A percentile compares a stretch with the other conserved stretches of the same genome.
Evolutionary conservation across 2,888 invertebrate species (phyloP).

Genomic region (Agonopterix heracliana): DNA sequence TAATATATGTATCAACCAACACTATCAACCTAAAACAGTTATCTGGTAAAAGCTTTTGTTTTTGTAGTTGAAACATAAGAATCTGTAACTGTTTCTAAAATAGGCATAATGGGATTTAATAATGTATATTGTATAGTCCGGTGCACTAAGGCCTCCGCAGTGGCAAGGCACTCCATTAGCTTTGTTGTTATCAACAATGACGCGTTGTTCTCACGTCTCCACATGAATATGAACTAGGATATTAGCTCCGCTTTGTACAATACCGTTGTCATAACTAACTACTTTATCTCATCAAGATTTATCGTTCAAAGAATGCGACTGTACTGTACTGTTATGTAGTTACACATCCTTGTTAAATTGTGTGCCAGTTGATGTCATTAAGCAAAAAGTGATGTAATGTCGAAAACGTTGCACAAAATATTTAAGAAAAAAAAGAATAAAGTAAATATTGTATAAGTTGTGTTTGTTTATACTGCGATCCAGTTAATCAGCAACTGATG

Average conservation of each 20-base stretch:
- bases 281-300: constrained; percentile 38
- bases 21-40: no score
- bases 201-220: constrained; percentile 45
- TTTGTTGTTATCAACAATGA: constrained; percentile 30
- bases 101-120: constrained; percentile 11
- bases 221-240: constrained; percentile 40
- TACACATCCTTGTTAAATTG: constrained; percentile 4
- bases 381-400: neutral
- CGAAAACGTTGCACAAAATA: neutral
- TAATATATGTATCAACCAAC: no score
- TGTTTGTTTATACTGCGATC: no score
- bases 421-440: no score
- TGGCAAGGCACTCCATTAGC: constrained; percentile 1
- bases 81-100: neutral
- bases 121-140: constrained; percentile 18
- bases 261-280: constrained; percentile 32
- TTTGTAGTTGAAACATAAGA: no score
- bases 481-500: no score
- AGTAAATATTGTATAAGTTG: no score
- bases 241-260: constrained; percentile 38
- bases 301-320: constrained; percentile 31
- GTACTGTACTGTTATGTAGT: neutral
- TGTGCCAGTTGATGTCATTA: neutral
- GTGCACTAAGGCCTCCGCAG: neutral
- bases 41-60: no score